Percentiles rank a stretch among this genome's conserved stretches.
Evolutionary conservation across 2,113 vertebrate species (phyloP).

Genomic region (Syngnathus typhle): DNA sequence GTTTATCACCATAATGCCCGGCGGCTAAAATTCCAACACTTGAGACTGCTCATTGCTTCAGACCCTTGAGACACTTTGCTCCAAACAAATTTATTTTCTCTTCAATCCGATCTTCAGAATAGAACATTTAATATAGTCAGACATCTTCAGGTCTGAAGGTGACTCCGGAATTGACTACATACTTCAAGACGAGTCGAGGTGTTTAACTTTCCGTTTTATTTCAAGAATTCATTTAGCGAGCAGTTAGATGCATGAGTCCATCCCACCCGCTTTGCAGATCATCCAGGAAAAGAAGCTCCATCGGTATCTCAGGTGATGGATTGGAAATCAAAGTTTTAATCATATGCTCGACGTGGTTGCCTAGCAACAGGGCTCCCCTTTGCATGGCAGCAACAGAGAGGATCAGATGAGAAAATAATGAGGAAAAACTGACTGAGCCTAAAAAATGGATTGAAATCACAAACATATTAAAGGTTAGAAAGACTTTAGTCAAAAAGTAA

Average conservation of each 20-base stretch:
- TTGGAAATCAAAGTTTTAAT: slow-evolving; percentile 73
- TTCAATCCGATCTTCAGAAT: slow-evolving; percentile 6
- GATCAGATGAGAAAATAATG: slow-evolving; percentile 48
- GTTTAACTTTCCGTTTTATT: slow-evolving; percentile 35
- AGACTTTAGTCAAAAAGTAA: neutral
- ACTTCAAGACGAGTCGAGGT: neutral
- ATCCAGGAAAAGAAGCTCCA: slow-evolving; percentile 51
- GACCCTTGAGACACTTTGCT: slow-evolving; percentile 7
- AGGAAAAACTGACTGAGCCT: slow-evolving; percentile 24
- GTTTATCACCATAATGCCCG: slow-evolving; percentile 32
- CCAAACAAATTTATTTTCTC: slow-evolving; percentile 7
- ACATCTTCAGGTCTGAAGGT: slow-evolving; percentile 2
- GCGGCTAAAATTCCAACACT: slow-evolving; percentile 20
- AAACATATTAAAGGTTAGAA: slow-evolving; percentile 13
- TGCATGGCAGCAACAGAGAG: slow-evolving; percentile 47
- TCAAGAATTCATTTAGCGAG: slow-evolving; percentile 43
- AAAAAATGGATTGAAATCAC: slow-evolving; percentile 15
- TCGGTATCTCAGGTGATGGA: slow-evolving; percentile 64
- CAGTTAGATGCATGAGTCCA: slow-evolving; percentile 30
- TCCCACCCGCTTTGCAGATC: slow-evolving; percentile 46
- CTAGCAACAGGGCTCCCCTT: slow-evolving; percentile 61
- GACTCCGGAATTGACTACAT: neutral
- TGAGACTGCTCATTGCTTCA: slow-evolving; percentile 21
- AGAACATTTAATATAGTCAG: neutral
- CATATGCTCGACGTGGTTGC: slow-evolving; percentile 63